These are phyloP conservation scores for Nansenia antarctica DNA, from an alignment of 2,113 vertebrate species.

Conservation along the genomic window DNA sequence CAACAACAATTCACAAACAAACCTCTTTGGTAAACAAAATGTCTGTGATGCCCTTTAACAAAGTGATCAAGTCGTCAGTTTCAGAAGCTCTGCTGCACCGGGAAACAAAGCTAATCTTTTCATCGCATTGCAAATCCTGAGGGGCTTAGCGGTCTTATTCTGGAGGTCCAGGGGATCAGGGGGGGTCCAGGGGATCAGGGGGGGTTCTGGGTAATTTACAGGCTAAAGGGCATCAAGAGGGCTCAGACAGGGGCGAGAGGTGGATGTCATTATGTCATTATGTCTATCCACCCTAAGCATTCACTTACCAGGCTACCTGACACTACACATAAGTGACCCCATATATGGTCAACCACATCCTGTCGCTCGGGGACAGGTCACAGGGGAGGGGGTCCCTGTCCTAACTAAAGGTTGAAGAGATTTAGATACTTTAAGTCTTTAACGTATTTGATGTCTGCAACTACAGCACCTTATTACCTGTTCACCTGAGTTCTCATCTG, in stretches of 20 bases:
- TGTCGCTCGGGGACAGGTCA: too few species aligned
- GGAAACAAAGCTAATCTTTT: too few species aligned
- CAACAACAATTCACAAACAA: too few species aligned
- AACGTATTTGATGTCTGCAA: not conserved
- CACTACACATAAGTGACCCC: too few species aligned
- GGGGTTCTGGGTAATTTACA: slow-evolving; percentile 15
- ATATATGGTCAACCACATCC: too few species aligned
- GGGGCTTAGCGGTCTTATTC: not conserved
- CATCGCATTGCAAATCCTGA: not conserved
- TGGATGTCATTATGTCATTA: not conserved
- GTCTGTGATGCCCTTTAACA: too few species aligned
- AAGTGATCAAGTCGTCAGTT: too few species aligned
- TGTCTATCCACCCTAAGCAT: not conserved
- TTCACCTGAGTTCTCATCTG: not conserved
- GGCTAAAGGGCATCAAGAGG: slow-evolving; percentile 13
- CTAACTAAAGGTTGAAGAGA: too few species aligned
- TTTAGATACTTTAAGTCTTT: too few species aligned
- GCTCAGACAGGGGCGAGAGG: not conserved
- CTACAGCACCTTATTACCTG: not conserved
- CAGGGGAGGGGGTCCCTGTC: too few species aligned
- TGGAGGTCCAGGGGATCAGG: slow-evolving; percentile 13
- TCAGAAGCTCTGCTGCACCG: not conserved
- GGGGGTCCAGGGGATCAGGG: slow-evolving; percentile 17
- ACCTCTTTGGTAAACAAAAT: too few species aligned
- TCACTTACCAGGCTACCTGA: too few species aligned